These are phyloP conservation scores for Oscheius onirici DNA, from an alignment of 2,888 invertebrate species.

Conservation along the genomic window DNA sequence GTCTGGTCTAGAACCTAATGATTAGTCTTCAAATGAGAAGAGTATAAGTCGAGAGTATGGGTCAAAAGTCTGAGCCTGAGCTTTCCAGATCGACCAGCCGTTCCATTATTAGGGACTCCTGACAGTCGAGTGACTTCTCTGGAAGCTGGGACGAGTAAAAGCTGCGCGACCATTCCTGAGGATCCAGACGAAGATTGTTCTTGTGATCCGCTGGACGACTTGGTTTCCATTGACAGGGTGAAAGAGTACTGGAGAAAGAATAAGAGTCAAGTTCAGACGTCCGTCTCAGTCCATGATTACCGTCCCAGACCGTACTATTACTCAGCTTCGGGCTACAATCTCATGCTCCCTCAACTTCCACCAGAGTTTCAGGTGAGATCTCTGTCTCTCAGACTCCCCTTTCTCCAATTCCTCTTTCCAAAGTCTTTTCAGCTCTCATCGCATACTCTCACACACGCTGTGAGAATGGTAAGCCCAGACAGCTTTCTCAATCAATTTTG, in stretches of 20 bases:
- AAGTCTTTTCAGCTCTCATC: slow-evolving; percentile 28
- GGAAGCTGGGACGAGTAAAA: slow-evolving; percentile 65
- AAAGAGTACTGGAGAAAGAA: background rate
- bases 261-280: slow-evolving; percentile 38
- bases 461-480: slow-evolving; percentile 18
- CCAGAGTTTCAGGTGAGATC: slow-evolving; percentile 54
- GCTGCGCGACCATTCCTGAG: slow-evolving; percentile 68
- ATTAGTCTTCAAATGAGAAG: too few species aligned
- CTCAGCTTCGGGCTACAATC: slow-evolving; percentile 48
- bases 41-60: too few species aligned
- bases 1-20: too few species aligned
- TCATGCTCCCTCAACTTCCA: slow-evolving; percentile 45
- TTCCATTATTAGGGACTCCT: slow-evolving; percentile 60
- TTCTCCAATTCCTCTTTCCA: background rate
- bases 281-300: slow-evolving; percentile 48
- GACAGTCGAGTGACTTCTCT: slow-evolving; percentile 67
- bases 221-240: slow-evolving; percentile 66
- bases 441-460: slow-evolving; percentile 26
- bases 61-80: too few species aligned
- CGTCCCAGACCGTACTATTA: slow-evolving; percentile 38
- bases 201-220: slow-evolving; percentile 49
- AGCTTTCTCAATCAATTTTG: slow-evolving; percentile 1
- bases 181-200: slow-evolving; percentile 56
- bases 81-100: slow-evolving; percentile 55
- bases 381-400: background rate